These are phyloP conservation scores for Arnoldichthys spilopterus DNA, from an alignment of 2,797 vertebrate species.

Conservation along the genomic window DNA sequence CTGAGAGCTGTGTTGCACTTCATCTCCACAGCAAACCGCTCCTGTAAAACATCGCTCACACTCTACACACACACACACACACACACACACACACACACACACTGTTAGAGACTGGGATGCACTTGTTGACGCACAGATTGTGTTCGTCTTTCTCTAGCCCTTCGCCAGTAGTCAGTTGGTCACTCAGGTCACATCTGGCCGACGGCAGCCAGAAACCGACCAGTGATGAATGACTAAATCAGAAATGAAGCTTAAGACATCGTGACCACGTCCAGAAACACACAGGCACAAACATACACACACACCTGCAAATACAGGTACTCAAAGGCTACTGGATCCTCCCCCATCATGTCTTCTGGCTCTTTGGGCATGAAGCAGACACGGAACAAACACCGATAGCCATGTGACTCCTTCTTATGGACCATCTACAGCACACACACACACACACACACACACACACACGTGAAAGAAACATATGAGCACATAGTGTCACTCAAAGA, in stretches of 20 bases:
- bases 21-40: conserved; percentile 96
- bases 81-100: conserved; percentile 34
- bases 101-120: background rate
- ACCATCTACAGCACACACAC: conserved; percentile 81
- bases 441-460: conserved; percentile 1
- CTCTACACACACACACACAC: conserved; percentile 77
- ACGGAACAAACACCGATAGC: conserved; percentile 94
- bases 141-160: too few relatives aligned
- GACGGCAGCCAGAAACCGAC: too few relatives aligned
- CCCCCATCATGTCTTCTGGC: conserved; percentile 84
- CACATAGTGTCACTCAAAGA: too few relatives aligned
- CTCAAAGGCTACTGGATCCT: conserved; percentile 90
- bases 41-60: conserved; percentile 94
- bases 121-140: background rate
- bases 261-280: too few relatives aligned
- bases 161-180: too few relatives aligned
- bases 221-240: too few relatives aligned
- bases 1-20: conserved; percentile 91
- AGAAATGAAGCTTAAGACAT: too few relatives aligned
- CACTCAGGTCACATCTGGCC: too few relatives aligned
- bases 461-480: too few relatives aligned
- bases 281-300: too few relatives aligned
- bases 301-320: conserved; percentile 94
- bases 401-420: conserved; percentile 88
- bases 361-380: conserved; percentile 91